Evolutionary conservation across 2,888 invertebrate genomes (phyloP).

Genomic region (Mystacides longicornis): DNA sequence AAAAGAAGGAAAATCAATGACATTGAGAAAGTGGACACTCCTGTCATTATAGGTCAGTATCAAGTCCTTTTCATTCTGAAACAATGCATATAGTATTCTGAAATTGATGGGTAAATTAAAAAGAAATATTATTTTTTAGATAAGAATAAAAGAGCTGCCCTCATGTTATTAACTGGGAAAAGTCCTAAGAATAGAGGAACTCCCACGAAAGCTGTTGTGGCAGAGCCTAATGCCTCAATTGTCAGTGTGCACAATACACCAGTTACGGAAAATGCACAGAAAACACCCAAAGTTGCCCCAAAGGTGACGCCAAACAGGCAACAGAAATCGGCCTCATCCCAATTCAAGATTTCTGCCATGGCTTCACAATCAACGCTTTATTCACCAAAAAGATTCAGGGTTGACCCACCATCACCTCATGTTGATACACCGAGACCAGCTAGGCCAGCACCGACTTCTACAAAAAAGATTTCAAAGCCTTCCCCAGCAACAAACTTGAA

Average conservation of each 20-base stretch:
- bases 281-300: conserved; percentile 11
- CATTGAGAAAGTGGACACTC: conserved; percentile 23
- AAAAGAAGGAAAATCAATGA: conserved; percentile 22
- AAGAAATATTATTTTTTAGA: conserved; percentile 32
- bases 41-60: conserved; percentile 18
- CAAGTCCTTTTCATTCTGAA: background rate
- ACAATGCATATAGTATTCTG: background rate
- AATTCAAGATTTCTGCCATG: background rate
- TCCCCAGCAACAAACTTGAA: background rate
- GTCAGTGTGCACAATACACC: conserved; percentile 8
- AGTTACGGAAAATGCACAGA: conserved; percentile 8
- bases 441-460: background rate
- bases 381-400: too few relatives aligned
- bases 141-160: conserved; percentile 43
- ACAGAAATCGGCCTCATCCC: background rate
- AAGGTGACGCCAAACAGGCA: conserved; percentile 10
- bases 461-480: background rate
- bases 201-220: background rate
- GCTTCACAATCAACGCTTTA: too few relatives aligned
- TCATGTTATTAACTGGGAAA: conserved; percentile 40
- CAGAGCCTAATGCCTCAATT: background rate
- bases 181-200: conserved; percentile 10
- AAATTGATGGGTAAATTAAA: background rate
- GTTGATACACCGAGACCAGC: background rate
- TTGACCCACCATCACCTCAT: background rate